These are phyloP conservation scores for Cryptophagus acutangulus DNA, from an alignment of 2,888 invertebrate species.

Conservation along the genomic window DNA sequence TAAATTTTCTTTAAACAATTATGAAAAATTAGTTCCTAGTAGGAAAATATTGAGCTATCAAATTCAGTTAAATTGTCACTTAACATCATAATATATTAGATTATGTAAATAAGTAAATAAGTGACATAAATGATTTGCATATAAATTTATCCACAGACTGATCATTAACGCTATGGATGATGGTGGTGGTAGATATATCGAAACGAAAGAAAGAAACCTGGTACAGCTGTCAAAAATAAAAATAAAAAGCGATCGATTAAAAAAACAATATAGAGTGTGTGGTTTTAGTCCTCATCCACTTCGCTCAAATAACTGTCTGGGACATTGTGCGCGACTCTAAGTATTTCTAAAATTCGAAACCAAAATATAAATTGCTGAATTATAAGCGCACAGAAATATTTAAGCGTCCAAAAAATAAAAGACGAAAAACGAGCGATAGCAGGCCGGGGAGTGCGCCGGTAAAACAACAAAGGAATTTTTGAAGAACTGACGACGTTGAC, in stretches of 20 bases:
- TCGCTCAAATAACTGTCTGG: slow-evolving; percentile 30
- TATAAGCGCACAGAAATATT: slow-evolving; percentile 36
- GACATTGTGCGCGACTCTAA: slow-evolving; percentile 23
- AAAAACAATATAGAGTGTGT: slow-evolving; percentile 15
- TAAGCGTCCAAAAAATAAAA: slow-evolving; percentile 25
- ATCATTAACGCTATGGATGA: too few species aligned
- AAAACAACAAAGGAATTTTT: slow-evolving; percentile 39
- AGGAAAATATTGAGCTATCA: too few species aligned
- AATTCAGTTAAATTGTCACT: too few species aligned
- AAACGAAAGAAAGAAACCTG: neutral
- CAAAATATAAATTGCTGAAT: slow-evolving; percentile 41
- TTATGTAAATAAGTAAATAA: too few species aligned
- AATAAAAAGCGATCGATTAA: slow-evolving; percentile 25
- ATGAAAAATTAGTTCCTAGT: too few species aligned
- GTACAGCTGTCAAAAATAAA: slow-evolving; percentile 28
- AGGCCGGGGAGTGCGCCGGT: too few species aligned
- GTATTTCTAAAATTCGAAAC: slow-evolving; percentile 40
- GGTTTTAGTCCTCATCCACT: too few species aligned
- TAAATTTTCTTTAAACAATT: too few species aligned
- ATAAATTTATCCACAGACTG: too few species aligned
- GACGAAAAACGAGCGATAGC: slow-evolving; percentile 23
- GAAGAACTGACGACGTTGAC: slow-evolving; percentile 42
- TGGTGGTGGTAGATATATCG: too few species aligned
- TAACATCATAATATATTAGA: too few species aligned
- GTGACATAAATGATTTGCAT: too few species aligned